phyloP scores from a whole-genome alignment of 2,888 invertebrate species.

The Eledone cirrhosa region DNA sequence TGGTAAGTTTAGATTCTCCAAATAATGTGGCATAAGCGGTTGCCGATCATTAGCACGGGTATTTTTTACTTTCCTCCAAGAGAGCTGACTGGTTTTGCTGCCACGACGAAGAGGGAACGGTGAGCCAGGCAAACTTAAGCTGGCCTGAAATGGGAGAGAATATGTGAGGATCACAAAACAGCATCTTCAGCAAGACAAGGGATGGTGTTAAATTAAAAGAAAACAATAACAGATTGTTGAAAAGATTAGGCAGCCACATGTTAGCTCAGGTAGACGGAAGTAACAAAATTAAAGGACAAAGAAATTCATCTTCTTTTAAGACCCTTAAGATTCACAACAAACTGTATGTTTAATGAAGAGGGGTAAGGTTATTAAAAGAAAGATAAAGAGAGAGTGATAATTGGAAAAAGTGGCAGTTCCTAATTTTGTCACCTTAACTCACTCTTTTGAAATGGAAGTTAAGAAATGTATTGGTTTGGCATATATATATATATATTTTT shows the following conservation, averaged over 20 bases:
- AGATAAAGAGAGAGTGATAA: too few relatives aligned
- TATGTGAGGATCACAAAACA: slow-evolving; percentile 31
- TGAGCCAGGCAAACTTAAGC: slow-evolving; percentile 95
- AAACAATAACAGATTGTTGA: slow-evolving; percentile 16
- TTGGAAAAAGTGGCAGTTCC: too few relatives aligned
- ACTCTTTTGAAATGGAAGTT: too few relatives aligned
- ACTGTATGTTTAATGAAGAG: too few relatives aligned
- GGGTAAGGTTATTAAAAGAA: too few relatives aligned
- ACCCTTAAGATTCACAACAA: too few relatives aligned
- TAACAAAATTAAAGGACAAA: slow-evolving; percentile 16
- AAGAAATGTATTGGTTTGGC: too few relatives aligned
- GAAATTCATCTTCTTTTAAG: too few relatives aligned
- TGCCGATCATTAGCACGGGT: slow-evolving; percentile 79
- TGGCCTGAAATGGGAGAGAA: slow-evolving; percentile 76
- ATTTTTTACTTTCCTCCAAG: slow-evolving; percentile 46
- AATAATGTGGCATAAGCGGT: slow-evolving; percentile 90
- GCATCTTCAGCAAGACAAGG: slow-evolving; percentile 28
- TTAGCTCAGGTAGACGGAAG: slow-evolving; percentile 24
- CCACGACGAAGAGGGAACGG: slow-evolving; percentile 89
- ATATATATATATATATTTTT: too few relatives aligned
- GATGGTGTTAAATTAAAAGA: slow-evolving; percentile 24
- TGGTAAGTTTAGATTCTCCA: slow-evolving; percentile 78
- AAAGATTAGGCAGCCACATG: slow-evolving; percentile 13
- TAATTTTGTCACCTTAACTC: too few relatives aligned
- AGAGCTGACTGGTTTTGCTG: slow-evolving; percentile 77